These are phyloP conservation scores for Dromococcyx pavoninus DNA, from an alignment of 2,797 vertebrate genomes.

Conservation along the genomic window DNA sequence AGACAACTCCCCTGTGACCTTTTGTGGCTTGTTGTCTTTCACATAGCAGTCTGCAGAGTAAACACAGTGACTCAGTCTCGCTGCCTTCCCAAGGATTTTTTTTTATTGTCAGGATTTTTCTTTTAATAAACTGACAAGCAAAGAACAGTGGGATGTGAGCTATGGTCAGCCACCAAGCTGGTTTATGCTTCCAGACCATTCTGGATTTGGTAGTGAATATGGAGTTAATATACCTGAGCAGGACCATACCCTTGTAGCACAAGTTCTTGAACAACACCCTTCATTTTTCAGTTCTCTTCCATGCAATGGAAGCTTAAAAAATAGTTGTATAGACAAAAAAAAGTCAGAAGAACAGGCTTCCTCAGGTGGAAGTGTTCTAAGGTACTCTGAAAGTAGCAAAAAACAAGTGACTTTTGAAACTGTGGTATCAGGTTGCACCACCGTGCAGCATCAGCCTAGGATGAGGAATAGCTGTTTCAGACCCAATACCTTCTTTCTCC, in stretches of 20 bases:
- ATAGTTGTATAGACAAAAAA: neutral
- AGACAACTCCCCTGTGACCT: conserved; percentile 7
- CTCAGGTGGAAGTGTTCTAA: neutral
- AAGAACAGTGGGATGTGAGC: neutral
- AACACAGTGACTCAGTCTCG: conserved; percentile 4
- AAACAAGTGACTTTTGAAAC: neutral
- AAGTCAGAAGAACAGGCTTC: neutral
- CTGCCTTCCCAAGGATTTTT: neutral
- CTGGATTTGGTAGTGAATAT: neutral
- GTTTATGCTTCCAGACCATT: neutral
- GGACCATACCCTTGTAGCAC: neutral
- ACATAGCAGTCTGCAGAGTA: neutral
- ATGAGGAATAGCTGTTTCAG: neutral
- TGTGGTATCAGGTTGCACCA: neutral
- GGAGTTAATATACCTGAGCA: neutral
- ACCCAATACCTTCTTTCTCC: neutral
- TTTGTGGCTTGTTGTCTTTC: conserved; percentile 18
- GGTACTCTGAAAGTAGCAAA: neutral
- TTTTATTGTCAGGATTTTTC: neutral
- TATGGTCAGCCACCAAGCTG: neutral
- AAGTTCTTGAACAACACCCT: neutral
- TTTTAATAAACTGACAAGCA: neutral
- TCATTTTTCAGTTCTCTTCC: neutral
- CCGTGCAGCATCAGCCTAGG: neutral
- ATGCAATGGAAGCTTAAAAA: neutral